Base-by-base conservation (phyloP, 2,888 invertebrate species). In the Melanotus villosus region DNA sequence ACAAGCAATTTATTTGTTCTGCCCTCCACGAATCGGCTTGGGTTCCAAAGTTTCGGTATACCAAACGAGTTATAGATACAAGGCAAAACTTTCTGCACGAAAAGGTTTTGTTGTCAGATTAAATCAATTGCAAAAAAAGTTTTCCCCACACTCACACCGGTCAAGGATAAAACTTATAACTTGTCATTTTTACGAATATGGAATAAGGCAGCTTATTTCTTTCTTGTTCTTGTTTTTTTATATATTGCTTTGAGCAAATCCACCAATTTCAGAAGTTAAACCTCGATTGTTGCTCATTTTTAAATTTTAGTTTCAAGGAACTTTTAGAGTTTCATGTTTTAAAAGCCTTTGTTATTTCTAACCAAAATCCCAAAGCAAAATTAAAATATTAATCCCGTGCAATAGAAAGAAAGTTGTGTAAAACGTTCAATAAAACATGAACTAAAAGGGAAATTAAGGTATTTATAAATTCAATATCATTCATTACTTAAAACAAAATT, bases 61-160 rank as follows among this genome's bases (percentile, higher is more conserved):
- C 34, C 50, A 63, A 63, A 38, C 41, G 41, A 63, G 54, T 63
- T 63, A 56, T 34, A 45, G 41, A 65, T 56, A 65, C 54, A 65
- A 56, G 45, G n/a, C 26, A 12, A 19, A 52, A 52, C 32, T 52
- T 52, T 52, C 52, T 52, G 32, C 52, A 16, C 32, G 52, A 32
- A 32, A 57, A 58, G 56, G 41, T 65, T 65, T 43, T 36, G 45
- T 54, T 57, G 65, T 65, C 65, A 26, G 38, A 14, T 65, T 65
- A 62, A 62, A 62, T 62, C 50, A 62, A 62, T 52, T 62, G 62
- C 50, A 52, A 41, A 58, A 60, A 26, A 62, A 52, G 50, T 60
- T 62, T 36, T 62, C 16, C 52, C 26, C 62, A 52, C 62, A 47
- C 47, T 47, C 19, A 30, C 16, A 38, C 23, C 47, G 36, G 38